phyloP scores from a whole-genome alignment of 2,113 vertebrate species.

The Oreotrochilus melanogaster region DNA sequence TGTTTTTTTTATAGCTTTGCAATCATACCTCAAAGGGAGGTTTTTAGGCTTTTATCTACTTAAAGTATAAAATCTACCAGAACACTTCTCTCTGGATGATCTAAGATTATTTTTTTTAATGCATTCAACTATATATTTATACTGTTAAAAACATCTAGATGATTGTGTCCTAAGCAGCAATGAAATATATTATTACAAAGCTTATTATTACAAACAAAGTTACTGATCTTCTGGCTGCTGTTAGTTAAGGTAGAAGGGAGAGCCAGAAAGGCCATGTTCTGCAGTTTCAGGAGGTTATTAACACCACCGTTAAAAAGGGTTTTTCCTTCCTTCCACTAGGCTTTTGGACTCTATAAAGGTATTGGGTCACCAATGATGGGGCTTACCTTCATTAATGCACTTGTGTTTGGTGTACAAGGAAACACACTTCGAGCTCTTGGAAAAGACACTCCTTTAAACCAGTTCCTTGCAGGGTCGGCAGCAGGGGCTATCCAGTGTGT shows the following conservation, averaged over 20 bases:
- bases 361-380: conserved; percentile 99
- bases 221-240: neutral
- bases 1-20: neutral
- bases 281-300: neutral
- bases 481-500: conserved; percentile 93
- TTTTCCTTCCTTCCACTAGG: conserved; percentile 69
- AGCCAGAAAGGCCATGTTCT: neutral
- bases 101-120: neutral
- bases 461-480: conserved; percentile 92
- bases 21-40: neutral
- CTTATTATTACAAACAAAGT: neutral
- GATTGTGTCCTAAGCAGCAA: neutral
- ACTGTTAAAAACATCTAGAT: neutral
- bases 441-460: conserved; percentile 89
- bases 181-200: too few relatives aligned
- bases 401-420: conserved; percentile 96
- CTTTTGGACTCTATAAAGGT: conserved; percentile 93
- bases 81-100: neutral
- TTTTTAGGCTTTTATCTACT: neutral
- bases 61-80: neutral
- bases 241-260: neutral
- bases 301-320: neutral
- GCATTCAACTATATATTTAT: neutral
- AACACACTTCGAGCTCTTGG: conserved; percentile 88
- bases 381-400: conserved; percentile 96